phyloP scores from a whole-genome alignment of 2,113 vertebrate species.

The Mormyrus lacerda region DNA sequence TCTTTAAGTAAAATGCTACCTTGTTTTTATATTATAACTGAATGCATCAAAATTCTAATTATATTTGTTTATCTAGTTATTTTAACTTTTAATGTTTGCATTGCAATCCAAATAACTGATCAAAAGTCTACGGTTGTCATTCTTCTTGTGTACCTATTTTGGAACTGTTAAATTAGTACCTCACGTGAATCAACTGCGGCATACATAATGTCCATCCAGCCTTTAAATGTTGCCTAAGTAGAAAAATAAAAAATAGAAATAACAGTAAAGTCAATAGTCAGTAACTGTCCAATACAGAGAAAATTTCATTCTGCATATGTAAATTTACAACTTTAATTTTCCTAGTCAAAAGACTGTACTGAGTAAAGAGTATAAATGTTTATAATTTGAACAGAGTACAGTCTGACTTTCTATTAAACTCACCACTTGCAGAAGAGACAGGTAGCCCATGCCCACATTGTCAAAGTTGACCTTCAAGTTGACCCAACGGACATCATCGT shows the following conservation, averaged over 20 bases:
- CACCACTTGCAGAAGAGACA: constrained; percentile 92
- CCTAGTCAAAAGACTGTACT: neutral
- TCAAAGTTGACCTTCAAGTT: constrained; percentile 86
- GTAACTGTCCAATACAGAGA: neutral
- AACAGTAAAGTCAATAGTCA: neutral
- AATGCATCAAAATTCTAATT: neutral
- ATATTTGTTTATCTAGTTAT: neutral
- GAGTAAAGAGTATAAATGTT: neutral
- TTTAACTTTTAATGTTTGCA: neutral
- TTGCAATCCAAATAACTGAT: neutral
- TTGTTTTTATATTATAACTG: neutral
- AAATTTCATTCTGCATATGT: neutral
- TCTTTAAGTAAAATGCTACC: neutral
- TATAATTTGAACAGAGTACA: neutral
- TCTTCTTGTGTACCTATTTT: neutral
- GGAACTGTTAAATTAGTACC: constrained; percentile 48
- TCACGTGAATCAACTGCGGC: constrained; percentile 79
- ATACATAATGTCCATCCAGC: constrained; percentile 98
- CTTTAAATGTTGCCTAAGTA: constrained; percentile 87
- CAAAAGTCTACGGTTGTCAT: neutral
- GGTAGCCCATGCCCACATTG: constrained; percentile 88
- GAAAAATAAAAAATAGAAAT: constrained; percentile 22
- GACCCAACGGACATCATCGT: constrained; percentile 71
- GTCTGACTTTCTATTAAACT: constrained; percentile 38
- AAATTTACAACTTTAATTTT: neutral